A percentile compares a stretch with the other conserved stretches of the same genome.
phyloP scores from a whole-genome alignment of 2,113 vertebrate species.

The Campylorhamphus procurvoides region DNA sequence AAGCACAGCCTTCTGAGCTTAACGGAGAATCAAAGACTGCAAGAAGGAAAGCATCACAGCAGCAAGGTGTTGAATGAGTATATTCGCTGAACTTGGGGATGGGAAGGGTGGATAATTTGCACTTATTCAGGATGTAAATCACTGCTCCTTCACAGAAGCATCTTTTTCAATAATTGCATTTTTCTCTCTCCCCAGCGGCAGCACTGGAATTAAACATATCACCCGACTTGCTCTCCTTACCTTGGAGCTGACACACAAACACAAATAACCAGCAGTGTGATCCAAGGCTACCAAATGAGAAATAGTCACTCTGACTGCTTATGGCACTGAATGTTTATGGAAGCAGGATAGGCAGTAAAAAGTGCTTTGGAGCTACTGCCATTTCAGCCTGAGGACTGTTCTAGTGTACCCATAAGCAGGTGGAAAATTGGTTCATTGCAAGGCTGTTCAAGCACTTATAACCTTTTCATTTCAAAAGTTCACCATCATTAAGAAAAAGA shows the following conservation, averaged over 20 bases:
- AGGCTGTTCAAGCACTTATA: neutral
- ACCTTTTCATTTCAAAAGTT: neutral
- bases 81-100: neutral
- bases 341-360: neutral
- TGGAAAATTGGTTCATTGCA: neutral
- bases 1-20: neutral
- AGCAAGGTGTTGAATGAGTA: neutral
- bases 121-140: conserved; percentile 5
- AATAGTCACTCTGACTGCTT: neutral
- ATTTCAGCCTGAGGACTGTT: neutral
- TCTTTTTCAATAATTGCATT: neutral
- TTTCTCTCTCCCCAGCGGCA: neutral
- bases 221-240: neutral
- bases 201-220: neutral
- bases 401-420: neutral
- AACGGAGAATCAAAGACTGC: neutral
- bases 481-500: neutral
- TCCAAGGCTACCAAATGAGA: conserved; percentile 1
- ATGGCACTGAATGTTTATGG: neutral
- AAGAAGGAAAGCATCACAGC: neutral
- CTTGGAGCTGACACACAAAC: neutral
- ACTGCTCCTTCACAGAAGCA: neutral
- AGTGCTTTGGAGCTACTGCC: neutral
- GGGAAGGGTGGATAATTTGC: neutral
- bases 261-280: neutral